Conservation (phyloP, 2,797 vertebrate genomes). For the Myotis findleyi region DNA sequence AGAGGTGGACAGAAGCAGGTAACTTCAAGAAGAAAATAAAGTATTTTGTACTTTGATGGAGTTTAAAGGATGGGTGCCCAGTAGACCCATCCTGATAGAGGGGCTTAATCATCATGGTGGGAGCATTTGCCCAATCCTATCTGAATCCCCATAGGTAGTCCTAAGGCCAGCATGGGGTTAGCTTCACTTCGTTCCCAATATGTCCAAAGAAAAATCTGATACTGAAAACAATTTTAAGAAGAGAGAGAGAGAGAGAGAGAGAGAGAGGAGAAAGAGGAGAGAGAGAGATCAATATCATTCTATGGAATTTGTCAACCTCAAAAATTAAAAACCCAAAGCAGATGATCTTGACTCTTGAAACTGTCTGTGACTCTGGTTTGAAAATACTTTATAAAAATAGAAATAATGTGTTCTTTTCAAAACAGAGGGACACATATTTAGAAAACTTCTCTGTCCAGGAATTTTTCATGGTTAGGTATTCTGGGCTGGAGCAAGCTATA, state of each 20-base stretch:
- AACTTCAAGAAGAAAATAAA: neutral
- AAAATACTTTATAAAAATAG: slow-evolving; percentile 44
- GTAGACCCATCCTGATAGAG: neutral
- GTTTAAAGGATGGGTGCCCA: neutral
- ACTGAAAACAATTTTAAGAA: slow-evolving; percentile 45
- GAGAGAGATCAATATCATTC: neutral
- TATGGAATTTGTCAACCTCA: neutral
- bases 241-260: neutral
- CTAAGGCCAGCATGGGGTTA: neutral
- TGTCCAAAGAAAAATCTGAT: slow-evolving; percentile 3
- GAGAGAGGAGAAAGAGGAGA: neutral
- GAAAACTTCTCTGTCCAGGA: neutral
- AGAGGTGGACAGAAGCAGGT: neutral
- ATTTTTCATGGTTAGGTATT: neutral
- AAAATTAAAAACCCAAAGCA: slow-evolving; percentile 32
- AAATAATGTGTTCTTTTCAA: slow-evolving; percentile 26
- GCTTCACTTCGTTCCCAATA: neutral
- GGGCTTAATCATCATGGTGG: neutral
- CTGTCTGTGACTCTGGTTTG: slow-evolving; percentile 15
- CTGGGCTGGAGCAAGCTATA: neutral
- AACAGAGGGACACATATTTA: neutral
- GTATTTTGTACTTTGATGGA: neutral
- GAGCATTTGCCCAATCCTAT: neutral
- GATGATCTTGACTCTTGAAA: neutral
- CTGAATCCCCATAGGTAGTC: neutral